Evolutionary conservation across 2,888 invertebrate species (phyloP).

Genomic region (Sympetrum striolatum): DNA sequence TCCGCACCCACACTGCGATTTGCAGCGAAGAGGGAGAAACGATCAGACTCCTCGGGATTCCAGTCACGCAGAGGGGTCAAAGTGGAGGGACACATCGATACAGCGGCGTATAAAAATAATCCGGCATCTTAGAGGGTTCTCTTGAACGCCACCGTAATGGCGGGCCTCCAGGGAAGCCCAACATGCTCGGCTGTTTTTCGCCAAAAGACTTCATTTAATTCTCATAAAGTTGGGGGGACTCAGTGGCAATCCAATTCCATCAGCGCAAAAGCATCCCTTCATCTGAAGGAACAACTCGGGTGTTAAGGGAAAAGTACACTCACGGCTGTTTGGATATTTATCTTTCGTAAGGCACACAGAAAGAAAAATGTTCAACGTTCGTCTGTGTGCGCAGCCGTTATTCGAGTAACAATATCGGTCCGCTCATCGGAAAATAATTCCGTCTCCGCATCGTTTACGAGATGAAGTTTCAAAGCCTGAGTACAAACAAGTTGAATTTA

Average conservation of each 20-base stretch:
- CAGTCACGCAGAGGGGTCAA: background rate
- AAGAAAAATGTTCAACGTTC: too few relatives aligned
- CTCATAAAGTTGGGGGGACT: slow-evolving; percentile 1
- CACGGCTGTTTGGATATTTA: too few relatives aligned
- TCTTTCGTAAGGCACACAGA: too few relatives aligned
- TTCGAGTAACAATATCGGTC: too few relatives aligned
- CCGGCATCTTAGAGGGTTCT: background rate
- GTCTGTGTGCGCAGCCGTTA: too few relatives aligned
- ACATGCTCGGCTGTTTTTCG: background rate
- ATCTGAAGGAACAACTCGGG: too few relatives aligned
- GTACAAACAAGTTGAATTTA: background rate
- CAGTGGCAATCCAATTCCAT: background rate
- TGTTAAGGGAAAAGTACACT: too few relatives aligned
- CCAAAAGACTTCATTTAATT: slow-evolving; percentile 17
- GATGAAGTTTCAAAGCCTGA: too few relatives aligned
- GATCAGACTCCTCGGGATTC: background rate
- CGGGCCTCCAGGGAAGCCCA: background rate
- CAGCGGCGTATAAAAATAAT: background rate
- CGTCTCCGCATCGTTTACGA: background rate
- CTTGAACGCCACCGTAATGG: background rate
- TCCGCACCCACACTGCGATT: background rate
- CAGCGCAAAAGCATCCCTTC: background rate
- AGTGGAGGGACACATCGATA: background rate
- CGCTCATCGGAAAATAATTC: background rate
- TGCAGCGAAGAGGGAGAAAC: background rate